A percentile compares a stretch with the other conserved stretches of the same genome.
Evolutionary conservation across 2,888 invertebrate genomes (phyloP).

Genomic region (Andrena dorsata): DNA sequence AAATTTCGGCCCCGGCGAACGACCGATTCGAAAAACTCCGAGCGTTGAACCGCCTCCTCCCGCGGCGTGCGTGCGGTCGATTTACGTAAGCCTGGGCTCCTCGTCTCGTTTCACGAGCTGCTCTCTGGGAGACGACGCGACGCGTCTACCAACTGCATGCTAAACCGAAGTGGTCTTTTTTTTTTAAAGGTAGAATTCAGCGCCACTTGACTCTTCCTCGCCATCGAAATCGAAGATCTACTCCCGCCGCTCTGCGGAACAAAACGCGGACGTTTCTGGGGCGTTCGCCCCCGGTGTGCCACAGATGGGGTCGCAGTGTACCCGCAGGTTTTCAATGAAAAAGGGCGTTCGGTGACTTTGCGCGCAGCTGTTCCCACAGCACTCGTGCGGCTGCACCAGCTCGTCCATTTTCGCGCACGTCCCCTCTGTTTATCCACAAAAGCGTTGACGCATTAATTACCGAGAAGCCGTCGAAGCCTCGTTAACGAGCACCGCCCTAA

Average conservation of each 20-base stretch:
- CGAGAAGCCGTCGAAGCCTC: constrained; percentile 44
- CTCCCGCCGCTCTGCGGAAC: no score
- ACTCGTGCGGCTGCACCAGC: neutral
- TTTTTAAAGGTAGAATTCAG: no score
- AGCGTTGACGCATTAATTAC: constrained; percentile 33
- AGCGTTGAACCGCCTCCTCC: constrained; percentile 42
- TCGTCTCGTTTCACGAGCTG: neutral
- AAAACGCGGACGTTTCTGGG: no score
- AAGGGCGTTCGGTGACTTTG: constrained; percentile 13
- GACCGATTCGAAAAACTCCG: constrained; percentile 46
- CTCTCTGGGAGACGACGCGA: neutral
- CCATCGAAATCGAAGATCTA: no score
- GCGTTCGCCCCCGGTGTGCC: neutral
- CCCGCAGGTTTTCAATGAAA: neutral
- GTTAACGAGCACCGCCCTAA: constrained; percentile 32
- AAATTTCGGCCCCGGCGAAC: constrained; percentile 66
- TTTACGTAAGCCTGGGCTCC: constrained; percentile 16
- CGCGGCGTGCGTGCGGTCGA: constrained; percentile 11
- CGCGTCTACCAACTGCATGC: no score
- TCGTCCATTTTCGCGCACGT: neutral
- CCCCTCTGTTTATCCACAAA: constrained; percentile 7
- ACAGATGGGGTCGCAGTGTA: neutral
- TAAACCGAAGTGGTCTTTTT: no score
- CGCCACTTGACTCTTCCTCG: no score
- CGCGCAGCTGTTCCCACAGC: constrained; percentile 5